A percentile compares a stretch with the other conserved stretches of the same genome.
These are phyloP conservation scores for Ylistrum balloti DNA, from an alignment of 1,140 invertebrate species.

Conservation along the genomic window DNA sequence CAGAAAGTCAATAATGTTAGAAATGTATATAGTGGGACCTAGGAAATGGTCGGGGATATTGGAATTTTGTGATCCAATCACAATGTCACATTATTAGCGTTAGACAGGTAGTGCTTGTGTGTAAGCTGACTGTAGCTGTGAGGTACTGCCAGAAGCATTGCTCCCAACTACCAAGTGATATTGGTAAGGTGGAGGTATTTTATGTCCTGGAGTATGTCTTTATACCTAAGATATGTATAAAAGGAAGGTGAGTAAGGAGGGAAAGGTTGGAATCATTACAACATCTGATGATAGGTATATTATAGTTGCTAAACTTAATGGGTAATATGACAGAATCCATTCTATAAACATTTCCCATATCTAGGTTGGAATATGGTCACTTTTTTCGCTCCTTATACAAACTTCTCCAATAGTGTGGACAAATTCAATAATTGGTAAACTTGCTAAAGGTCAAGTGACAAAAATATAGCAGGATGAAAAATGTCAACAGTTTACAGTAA, in stretches of 20 bases:
- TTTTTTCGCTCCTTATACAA: too few species aligned
- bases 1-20: slow-evolving; percentile 35
- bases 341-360: too few species aligned
- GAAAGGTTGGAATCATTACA: background rate
- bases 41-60: slow-evolving; percentile 32
- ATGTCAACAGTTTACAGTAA: too few species aligned
- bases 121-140: background rate
- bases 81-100: slow-evolving; percentile 1
- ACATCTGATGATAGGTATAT: too few species aligned
- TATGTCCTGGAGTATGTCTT: background rate
- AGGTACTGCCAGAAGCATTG: background rate
- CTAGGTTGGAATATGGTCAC: background rate
- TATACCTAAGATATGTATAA: background rate
- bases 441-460: too few species aligned
- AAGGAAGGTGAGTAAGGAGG: background rate
- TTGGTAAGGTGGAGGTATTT: background rate
- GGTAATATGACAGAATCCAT: too few species aligned
- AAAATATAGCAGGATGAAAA: too few species aligned
- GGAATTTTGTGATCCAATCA: background rate
- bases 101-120: background rate
- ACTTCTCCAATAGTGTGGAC: too few species aligned
- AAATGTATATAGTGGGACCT: background rate
- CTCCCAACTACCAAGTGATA: background rate
- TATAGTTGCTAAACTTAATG: too few species aligned
- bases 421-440: too few species aligned